phyloP scores from a whole-genome alignment of 1,140 invertebrate genomes.

The Danaus plexippus region DNA sequence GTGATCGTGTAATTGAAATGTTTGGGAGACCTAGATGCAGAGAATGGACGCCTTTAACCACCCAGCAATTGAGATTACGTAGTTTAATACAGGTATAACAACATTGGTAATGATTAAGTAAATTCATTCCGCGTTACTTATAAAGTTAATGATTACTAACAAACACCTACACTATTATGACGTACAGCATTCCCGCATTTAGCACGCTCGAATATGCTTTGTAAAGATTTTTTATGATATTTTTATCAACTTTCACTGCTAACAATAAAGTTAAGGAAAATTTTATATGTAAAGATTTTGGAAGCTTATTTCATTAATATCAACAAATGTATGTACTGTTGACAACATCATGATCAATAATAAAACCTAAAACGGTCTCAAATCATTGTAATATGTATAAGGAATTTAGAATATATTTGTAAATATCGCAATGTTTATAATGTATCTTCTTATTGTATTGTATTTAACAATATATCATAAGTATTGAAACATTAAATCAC shows the following conservation, averaged over 20 bases:
- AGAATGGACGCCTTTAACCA: slow-evolving; percentile 76
- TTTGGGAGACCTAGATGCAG: slow-evolving; percentile 75
- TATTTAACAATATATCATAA: too few species aligned
- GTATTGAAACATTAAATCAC: too few species aligned
- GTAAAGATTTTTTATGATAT: neutral
- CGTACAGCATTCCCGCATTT: slow-evolving; percentile 4
- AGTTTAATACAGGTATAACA: slow-evolving; percentile 79
- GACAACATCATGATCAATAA: too few species aligned
- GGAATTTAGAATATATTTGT: too few species aligned
- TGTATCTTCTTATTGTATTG: too few species aligned
- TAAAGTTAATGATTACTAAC: slow-evolving; percentile 36
- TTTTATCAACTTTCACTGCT: neutral
- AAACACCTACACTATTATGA: slow-evolving; percentile 42
- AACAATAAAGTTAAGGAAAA: neutral
- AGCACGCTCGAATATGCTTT: neutral
- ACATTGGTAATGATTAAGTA: slow-evolving; percentile 7
- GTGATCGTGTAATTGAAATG: slow-evolving; percentile 49
- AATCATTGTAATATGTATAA: too few species aligned
- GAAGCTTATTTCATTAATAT: neutral
- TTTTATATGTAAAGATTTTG: neutral
- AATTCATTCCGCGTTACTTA: neutral
- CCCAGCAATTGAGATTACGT: slow-evolving; percentile 79
- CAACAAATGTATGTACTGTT: neutral
- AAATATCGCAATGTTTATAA: too few species aligned
- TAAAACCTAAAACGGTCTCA: too few species aligned